Evolutionary conservation across 1,140 invertebrate species (phyloP).

Genomic region (Pachyrhynchus sulphureomaculatus): DNA sequence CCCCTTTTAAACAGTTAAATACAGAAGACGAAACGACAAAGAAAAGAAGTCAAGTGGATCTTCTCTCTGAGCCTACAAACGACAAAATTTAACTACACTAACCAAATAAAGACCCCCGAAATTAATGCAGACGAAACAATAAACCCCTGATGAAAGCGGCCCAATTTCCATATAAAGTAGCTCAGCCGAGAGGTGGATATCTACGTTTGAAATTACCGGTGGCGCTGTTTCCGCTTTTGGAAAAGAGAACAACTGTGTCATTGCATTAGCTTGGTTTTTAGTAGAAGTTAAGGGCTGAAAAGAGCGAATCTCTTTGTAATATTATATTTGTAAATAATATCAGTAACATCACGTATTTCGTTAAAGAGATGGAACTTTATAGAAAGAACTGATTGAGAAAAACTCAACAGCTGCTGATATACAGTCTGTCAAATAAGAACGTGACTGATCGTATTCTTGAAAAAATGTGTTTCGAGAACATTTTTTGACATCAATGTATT

Average conservation of each 20-base stretch:
- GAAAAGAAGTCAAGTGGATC: constrained; percentile 18
- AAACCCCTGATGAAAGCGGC: constrained; percentile 24
- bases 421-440: too few species aligned
- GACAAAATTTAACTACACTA: constrained; percentile 26
- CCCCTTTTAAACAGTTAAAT: constrained; percentile 3
- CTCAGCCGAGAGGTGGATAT: constrained; percentile 5
- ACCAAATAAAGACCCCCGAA: constrained; percentile 27
- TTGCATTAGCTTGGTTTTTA: too few species aligned
- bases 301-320: too few species aligned
- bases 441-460: too few species aligned
- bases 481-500: too few species aligned
- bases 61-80: constrained; percentile 17
- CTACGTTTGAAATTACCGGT: constrained; percentile 8
- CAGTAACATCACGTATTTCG: too few species aligned
- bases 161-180: constrained; percentile 31
- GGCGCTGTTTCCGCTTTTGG: constrained; percentile 3
- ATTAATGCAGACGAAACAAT: constrained; percentile 34
- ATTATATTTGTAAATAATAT: too few species aligned
- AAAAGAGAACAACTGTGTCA: neutral
- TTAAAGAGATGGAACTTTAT: too few species aligned
- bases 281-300: too few species aligned
- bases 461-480: too few species aligned
- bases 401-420: too few species aligned
- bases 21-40: constrained; percentile 14
- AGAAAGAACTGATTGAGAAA: too few species aligned